Evolutionary conservation across 2,888 invertebrate species (phyloP), one percentile per base, ranked within the genome.

Genomic region (Colostygia pectinataria): DNA sequence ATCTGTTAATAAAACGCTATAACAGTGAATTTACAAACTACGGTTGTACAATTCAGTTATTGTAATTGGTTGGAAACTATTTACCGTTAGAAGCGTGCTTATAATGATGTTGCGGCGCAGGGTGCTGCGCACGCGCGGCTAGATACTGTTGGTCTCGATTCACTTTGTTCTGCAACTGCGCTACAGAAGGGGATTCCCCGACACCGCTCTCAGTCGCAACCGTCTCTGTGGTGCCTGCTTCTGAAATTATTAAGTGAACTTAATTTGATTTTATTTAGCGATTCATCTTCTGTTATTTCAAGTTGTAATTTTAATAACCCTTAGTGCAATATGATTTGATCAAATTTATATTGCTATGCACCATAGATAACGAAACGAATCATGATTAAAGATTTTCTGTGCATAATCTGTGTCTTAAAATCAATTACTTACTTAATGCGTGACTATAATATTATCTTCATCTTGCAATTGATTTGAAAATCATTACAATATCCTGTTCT

Each of bases 81-180:
- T 55, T 59, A 88, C 89, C 88, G 53, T 90, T 90, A 15, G 87
- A 86, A 8, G 86, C 86, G 39, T 89, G 89, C 61, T 89, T 89
- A 64, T 89, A 89, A 51, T 86, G 88, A 43, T 93, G 93, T 24
- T 90, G 91, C 4, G 90, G 90, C 7, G 91, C 84, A 0, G 93
- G 92, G 61, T 87, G 90, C 45, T 93, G 92, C 41, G 92, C 92
- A 1, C 93, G 90, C 8, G 95, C 93, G 0, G 95, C 95, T 34
- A 95, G 77, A 80, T 95, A 95, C 75, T 95, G 95, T 68, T 88
- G 88, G 80, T 95, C 95, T 46, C 95, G 91, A 82, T 95, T 95
- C 67, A 94, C 95, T 74, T 95, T 95, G 87, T 95, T 95, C 80
- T 95, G 95, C 60, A 95, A 87, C 74, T 95, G 95, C 6, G 95